These are phyloP conservation scores for Gallinago paraguaiae DNA, from an alignment of 2,113 vertebrate species.

Conservation along the genomic window DNA sequence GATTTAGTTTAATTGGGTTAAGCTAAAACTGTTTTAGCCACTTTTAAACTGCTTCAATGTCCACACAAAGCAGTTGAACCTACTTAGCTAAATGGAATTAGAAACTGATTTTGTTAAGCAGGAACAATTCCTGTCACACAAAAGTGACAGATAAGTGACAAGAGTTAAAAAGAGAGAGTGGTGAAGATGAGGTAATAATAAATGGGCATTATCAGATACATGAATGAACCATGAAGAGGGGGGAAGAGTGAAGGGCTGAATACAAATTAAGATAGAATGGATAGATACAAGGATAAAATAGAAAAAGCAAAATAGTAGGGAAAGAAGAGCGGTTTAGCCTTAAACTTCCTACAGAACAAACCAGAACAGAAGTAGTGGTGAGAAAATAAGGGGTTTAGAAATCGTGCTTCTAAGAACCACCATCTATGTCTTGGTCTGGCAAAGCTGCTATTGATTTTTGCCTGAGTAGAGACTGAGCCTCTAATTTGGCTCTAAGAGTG, in stretches of 20 bases:
- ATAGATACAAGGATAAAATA: neutral
- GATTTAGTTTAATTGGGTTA: conserved; percentile 62
- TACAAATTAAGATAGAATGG: neutral
- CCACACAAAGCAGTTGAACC: conserved; percentile 51
- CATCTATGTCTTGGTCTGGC: neutral
- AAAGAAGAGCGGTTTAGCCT: neutral
- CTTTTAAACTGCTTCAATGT: conserved; percentile 52
- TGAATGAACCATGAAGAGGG: neutral
- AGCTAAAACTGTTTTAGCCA: conserved; percentile 54
- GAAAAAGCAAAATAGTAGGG: neutral
- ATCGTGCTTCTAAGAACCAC: neutral
- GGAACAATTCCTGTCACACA: conserved; percentile 32
- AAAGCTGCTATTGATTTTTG: conserved; percentile 16
- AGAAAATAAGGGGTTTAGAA: conserved; percentile 1
- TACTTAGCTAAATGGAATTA: conserved; percentile 57
- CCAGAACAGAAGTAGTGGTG: neutral
- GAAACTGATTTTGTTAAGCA: conserved; percentile 55
- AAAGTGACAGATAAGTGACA: conserved; percentile 32
- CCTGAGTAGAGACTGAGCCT: neutral
- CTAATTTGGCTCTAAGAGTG: conserved; percentile 36
- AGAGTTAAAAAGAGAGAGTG: conserved; percentile 13
- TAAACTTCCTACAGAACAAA: neutral
- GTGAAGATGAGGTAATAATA: conserved; percentile 51
- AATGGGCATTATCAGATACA: conserved; percentile 20
- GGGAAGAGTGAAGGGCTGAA: neutral